Evolutionary conservation across 2,888 invertebrate genomes (phyloP), one percentile per base, ranked within the genome.

Genomic region (Axea sp.): DNA sequence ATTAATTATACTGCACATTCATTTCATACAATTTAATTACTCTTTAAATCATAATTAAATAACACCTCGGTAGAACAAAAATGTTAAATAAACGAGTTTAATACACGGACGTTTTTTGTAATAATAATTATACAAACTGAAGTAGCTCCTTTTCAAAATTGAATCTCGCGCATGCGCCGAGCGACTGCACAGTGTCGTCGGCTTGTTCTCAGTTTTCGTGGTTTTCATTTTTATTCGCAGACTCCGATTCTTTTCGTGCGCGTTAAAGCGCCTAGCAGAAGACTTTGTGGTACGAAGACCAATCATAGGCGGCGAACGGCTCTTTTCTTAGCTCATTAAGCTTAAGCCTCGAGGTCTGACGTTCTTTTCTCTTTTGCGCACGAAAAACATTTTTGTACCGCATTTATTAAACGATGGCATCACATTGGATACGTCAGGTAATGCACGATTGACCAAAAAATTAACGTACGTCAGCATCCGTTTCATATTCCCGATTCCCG

Each of bases 371-470:
- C 65, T 2, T 75, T 76, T 73, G 71, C 47, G 45, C 47, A 45
- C n/a, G 19, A 15, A 53, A 28, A 55, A 64, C 49, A 76, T 74
- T 78, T 80, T 81, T 77, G 60, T 74, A 64, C 37, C 53, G 75
- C 75, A 74, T 78, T 81, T 75, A 75, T 59, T 45, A 79, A 73
- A 82, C 74, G 81, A 87, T 87, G 87, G 86, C 86, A 80, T 84
- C 82, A 43, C 86, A 85, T 57, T 86, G 86, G 86, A 86, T 87
- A 78, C 84, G 84, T 64, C 83, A 84, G 80, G 82, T 82, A 76
- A 73, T 3, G 28, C 33, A 53, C 14, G 51, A 51, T 72, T 60
- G 65, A 77, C 19, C 7, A 12, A 35, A 26, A 47, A 71, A 45
- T 37, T 24, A 60, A 12, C 22, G 15, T 24, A 37, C 26, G 30